Evolutionary conservation across 2,797 vertebrate genomes (phyloP).

Genomic region (Chelonia mydas): DNA sequence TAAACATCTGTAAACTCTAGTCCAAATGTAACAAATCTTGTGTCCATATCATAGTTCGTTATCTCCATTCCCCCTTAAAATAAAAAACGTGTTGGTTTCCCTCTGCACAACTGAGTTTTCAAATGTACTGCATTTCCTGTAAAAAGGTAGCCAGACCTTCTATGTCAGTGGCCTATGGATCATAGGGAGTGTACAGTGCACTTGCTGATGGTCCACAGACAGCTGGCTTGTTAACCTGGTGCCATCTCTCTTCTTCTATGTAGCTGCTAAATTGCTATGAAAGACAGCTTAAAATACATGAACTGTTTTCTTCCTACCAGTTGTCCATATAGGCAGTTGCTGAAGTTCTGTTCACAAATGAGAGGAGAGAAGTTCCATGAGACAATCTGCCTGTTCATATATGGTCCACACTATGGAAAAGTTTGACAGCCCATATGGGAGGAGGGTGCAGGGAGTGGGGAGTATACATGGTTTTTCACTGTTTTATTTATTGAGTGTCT

Average conservation of each 20-base stretch:
- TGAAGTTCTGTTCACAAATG: background rate
- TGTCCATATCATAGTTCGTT: background rate
- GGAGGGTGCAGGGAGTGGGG: background rate
- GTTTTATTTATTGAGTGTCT: background rate
- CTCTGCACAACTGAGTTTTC: background rate
- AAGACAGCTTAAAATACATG: background rate
- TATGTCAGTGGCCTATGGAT: background rate
- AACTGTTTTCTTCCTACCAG: background rate
- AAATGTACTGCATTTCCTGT: background rate
- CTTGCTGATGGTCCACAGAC: background rate
- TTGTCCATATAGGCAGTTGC: background rate
- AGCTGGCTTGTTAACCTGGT: background rate
- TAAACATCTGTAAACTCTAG: constrained; percentile 1
- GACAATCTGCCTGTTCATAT: background rate
- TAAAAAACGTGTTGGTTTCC: background rate
- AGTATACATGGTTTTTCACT: background rate
- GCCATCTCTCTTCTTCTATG: background rate
- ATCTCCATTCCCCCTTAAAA: background rate
- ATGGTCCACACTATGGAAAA: background rate
- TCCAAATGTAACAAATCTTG: background rate
- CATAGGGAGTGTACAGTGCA: background rate
- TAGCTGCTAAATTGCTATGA: background rate
- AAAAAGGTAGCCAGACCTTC: background rate
- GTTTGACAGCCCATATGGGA: background rate
- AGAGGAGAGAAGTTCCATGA: background rate